Evolutionary conservation across 2,888 invertebrate species (phyloP).

Genomic region (Parnassius smintheus): DNA sequence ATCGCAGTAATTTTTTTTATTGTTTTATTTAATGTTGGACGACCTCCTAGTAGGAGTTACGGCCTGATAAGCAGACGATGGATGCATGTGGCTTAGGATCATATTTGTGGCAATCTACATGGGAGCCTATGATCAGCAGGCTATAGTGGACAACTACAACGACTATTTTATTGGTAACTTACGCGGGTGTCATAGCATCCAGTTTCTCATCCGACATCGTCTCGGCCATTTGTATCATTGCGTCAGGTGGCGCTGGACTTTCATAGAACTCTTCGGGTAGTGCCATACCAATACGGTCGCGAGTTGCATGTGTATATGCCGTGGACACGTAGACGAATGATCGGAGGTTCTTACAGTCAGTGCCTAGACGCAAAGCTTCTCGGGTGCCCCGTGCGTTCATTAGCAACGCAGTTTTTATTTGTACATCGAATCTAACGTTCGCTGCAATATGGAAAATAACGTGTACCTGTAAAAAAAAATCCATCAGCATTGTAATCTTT

Average conservation of each 20-base stretch:
- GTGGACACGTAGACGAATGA: constrained; percentile 43
- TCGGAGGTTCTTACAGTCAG: constrained; percentile 8
- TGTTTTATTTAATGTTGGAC: too few relatives aligned
- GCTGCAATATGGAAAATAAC: constrained; percentile 62
- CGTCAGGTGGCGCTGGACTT: constrained; percentile 34
- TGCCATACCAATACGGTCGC: constrained; percentile 23
- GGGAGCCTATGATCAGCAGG: too few relatives aligned
- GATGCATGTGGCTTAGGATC: too few relatives aligned
- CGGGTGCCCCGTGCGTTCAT: constrained; percentile 8
- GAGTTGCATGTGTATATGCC: constrained; percentile 66
- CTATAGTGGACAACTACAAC: too few relatives aligned
- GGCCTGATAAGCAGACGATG: too few relatives aligned
- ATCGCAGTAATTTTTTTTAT: too few relatives aligned
- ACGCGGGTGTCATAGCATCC: not conserved
- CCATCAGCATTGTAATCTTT: constrained; percentile 25
- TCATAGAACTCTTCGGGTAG: constrained; percentile 39
- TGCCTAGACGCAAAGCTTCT: constrained; percentile 10
- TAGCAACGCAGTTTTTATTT: constrained; percentile 5
- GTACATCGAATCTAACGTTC: constrained; percentile 88
- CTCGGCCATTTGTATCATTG: constrained; percentile 42
- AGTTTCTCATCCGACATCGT: constrained; percentile 27
- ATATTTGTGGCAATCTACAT: too few relatives aligned
- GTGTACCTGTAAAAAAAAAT: constrained; percentile 39
- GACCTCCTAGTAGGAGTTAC: too few relatives aligned
- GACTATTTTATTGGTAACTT: not conserved